phyloP scores from a whole-genome alignment of 37 sponge, comb jelly and placozoan genomes.

The Agelas oroides region DNA sequence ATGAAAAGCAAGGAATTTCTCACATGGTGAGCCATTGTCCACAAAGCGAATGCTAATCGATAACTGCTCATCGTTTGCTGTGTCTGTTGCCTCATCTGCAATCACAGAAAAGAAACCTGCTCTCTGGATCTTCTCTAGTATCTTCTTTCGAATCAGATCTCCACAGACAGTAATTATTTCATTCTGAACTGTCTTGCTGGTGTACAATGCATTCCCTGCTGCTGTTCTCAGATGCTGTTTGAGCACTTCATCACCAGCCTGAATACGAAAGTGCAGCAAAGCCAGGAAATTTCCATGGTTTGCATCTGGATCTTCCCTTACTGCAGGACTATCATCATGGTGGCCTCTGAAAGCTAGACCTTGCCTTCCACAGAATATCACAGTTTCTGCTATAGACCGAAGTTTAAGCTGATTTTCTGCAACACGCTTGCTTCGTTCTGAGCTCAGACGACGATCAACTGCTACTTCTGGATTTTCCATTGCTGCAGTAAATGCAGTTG shows the following conservation, averaged over 20 bases:
- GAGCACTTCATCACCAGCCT: conserved; percentile 62
- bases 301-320: conserved; percentile 6
- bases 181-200: conserved; percentile 71
- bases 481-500: conserved; percentile 19
- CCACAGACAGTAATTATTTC: conserved; percentile 67
- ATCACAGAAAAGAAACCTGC: conserved; percentile 71
- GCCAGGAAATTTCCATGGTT: conserved; percentile 76
- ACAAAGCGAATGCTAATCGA: conserved; percentile 66
- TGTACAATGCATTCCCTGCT: conserved; percentile 61
- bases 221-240: conserved; percentile 57
- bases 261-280: conserved; percentile 58
- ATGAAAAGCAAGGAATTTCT: conserved; percentile 65
- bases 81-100: conserved; percentile 80
- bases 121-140: conserved; percentile 32
- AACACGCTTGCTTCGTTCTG: conserved; percentile 21
- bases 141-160: conserved; percentile 50
- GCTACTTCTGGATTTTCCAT: conserved; percentile 21
- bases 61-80: conserved; percentile 71
- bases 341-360: conserved; percentile 67
- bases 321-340: conserved; percentile 50
- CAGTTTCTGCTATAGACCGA: conserved; percentile 61
- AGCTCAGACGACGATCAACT: conserved; percentile 48
- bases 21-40: conserved; percentile 55
- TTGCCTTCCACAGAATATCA: conserved; percentile 62
- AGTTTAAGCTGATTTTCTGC: conserved; percentile 51